phyloP scores from a whole-genome alignment of 1,140 invertebrate genomes.

The Zaprionus inermis region DNA sequence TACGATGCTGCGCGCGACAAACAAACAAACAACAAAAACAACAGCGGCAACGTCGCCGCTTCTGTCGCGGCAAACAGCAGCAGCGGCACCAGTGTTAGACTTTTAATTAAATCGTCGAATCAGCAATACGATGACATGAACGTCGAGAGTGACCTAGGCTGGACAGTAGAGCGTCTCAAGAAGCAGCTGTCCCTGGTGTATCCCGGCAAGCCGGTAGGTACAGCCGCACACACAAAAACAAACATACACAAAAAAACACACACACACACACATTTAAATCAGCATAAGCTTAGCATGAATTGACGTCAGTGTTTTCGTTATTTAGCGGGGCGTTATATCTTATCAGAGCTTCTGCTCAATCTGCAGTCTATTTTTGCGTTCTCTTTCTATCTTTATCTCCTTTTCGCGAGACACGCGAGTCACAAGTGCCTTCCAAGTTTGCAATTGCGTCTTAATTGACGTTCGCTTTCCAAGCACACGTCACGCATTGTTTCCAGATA shows the following conservation, averaged over 20 bases:
- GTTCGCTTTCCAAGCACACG: conserved; percentile 52
- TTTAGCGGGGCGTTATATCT: conserved; percentile 5
- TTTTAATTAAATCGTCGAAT: conserved; percentile 94
- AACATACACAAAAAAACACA: not conserved
- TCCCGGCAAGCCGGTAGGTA: conserved; percentile 94
- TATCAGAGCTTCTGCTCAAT: conserved; percentile 18
- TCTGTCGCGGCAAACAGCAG: conserved; percentile 5
- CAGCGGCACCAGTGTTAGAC: conserved; percentile 53
- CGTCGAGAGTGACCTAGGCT: conserved; percentile 91
- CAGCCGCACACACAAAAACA: conserved; percentile 38
- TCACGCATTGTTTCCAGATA: conserved; percentile 30
- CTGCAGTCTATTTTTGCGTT: not conserved
- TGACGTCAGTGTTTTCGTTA: conserved; percentile 20
- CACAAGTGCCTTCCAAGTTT: not conserved
- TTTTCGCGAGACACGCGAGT: not conserved
- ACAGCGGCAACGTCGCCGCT: conserved; percentile 8
- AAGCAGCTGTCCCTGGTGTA: conserved; percentile 92
- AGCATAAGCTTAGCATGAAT: not conserved
- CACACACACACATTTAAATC: not conserved
- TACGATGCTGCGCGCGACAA: conserved; percentile 70
- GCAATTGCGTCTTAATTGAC: conserved; percentile 59
- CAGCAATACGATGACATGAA: conserved; percentile 94
- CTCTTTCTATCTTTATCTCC: conserved; percentile 43
- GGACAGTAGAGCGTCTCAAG: conserved; percentile 94
- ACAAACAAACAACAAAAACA: conserved; percentile 14